These are phyloP conservation scores for Sternotherus odoratus DNA, from an alignment of 2,797 vertebrate species.

Conservation along the genomic window DNA sequence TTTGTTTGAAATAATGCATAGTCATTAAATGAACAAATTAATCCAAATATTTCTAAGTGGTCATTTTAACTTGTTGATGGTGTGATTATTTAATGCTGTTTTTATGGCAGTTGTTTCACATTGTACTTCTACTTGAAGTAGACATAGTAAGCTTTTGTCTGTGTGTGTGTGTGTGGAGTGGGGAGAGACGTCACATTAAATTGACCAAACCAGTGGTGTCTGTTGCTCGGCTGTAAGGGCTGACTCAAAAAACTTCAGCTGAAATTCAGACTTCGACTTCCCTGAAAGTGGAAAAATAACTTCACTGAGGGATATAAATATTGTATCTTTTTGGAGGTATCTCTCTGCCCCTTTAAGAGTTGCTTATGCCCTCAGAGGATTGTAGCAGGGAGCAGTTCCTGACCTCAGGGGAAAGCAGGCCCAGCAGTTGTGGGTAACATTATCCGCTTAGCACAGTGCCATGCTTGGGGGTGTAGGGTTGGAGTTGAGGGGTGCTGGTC, in stretches of 20 bases:
- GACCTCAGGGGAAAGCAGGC: background rate
- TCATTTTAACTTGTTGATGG: background rate
- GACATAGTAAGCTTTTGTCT: background rate
- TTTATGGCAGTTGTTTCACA: background rate
- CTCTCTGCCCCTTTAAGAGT: background rate
- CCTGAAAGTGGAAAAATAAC: background rate
- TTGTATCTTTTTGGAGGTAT: background rate
- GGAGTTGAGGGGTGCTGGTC: fast-evolving
- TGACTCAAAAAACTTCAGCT: fast-evolving
- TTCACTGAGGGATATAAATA: background rate
- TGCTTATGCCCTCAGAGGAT: fast-evolving
- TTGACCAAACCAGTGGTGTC: background rate
- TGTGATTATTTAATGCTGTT: background rate
- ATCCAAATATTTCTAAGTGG: background rate
- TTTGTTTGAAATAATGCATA: background rate
- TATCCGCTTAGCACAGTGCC: fast-evolving
- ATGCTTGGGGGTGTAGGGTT: fast-evolving
- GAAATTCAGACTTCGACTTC: background rate
- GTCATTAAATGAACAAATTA: background rate
- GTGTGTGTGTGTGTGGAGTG: background rate
- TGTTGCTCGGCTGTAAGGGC: background rate
- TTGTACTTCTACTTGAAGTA: background rate
- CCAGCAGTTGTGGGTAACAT: fast-evolving
- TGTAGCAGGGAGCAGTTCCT: background rate
- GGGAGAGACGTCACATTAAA: background rate